Evolutionary conservation across 2,113 vertebrate genomes (phyloP), one percentile per base, ranked within the genome.

Genomic region (Thinocorus orbignyianus): DNA sequence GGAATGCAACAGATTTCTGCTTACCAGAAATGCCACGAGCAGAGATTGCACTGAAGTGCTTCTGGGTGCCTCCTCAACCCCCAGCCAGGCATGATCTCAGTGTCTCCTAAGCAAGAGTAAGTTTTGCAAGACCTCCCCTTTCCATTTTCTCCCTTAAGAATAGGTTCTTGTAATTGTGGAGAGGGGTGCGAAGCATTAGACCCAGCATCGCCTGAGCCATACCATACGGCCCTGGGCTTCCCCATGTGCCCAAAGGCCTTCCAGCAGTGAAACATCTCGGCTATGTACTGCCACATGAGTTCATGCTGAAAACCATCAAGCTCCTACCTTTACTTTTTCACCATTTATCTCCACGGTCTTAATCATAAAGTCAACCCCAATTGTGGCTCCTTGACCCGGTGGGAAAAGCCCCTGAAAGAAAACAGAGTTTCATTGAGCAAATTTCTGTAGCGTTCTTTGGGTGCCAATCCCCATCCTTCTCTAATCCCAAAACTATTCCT

Each of bases 341-440:
- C 99, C 99, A 16, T 99, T 99, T 95, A 99, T 99, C 97, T 99
- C 99, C 97, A 99, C 99, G 2, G 99, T 99, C 97, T 99, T 99
- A 97, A 99, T 99, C 99, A 99, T 99, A 96, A 99, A 99, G 97
- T 99, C 99, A 86, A 99, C 99, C 79, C 99, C 99, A 88, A 99
- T 99, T 4, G 99, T 99, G 91, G 99, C 99, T 96, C 99, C 99
- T 98, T 99, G 99, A 90, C 99, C 99, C 46, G 99, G 99, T 91
- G 99, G 99, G 95, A 99, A 99, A 97, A 99, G 99, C 85, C 99
- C 99, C 99, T 99, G 93, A 10, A 96, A 95, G 62, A 84, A 94
- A 92, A 77, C 60, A 94, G 37, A 95, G 66, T 13, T 62, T 39
- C 17, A 48, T 68, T 92, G 93, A 90, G 61, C 24, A 86, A 51